Evolutionary conservation across 2,888 invertebrate genomes (phyloP).

Genomic region (Euzophera pinguis): DNA sequence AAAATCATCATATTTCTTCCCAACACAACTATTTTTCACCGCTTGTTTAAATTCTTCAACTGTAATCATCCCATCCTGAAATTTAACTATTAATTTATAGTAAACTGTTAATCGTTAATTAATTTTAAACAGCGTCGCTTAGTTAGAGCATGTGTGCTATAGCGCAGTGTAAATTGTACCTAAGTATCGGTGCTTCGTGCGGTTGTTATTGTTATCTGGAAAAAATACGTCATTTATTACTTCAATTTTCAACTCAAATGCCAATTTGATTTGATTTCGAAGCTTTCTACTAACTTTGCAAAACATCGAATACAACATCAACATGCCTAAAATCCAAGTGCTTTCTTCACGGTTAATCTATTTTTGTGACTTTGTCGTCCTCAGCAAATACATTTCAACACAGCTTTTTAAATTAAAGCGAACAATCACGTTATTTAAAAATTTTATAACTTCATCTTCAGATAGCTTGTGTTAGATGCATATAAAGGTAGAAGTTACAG

Average conservation of each 20-base stretch:
- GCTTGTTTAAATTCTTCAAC: constrained; percentile 90
- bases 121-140: constrained; percentile 11
- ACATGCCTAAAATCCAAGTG: not conserved
- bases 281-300: not conserved
- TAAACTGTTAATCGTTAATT: constrained; percentile 14
- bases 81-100: constrained; percentile 24
- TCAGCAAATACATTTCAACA: no score
- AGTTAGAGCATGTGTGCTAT: constrained; percentile 33
- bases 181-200: constrained; percentile 5
- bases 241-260: not conserved
- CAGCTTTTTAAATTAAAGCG: no score
- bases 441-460: no score
- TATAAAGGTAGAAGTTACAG: no score
- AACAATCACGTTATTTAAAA: no score
- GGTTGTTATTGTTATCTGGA: constrained; percentile 2
- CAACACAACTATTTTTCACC: constrained; percentile 89
- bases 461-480: no score
- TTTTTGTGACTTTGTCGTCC: no score
- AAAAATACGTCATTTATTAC: not conserved
- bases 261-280: not conserved
- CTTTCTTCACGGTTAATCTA: no score
- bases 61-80: constrained; percentile 89
- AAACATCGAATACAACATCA: constrained; percentile 6
- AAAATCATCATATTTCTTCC: constrained; percentile 87
- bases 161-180: constrained; percentile 31